A percentile compares a stretch with the other conserved stretches of the same genome.
These are phyloP conservation scores for Hozukius guyotensis DNA, from an alignment of 2,797 vertebrate species.

Conservation along the genomic window DNA sequence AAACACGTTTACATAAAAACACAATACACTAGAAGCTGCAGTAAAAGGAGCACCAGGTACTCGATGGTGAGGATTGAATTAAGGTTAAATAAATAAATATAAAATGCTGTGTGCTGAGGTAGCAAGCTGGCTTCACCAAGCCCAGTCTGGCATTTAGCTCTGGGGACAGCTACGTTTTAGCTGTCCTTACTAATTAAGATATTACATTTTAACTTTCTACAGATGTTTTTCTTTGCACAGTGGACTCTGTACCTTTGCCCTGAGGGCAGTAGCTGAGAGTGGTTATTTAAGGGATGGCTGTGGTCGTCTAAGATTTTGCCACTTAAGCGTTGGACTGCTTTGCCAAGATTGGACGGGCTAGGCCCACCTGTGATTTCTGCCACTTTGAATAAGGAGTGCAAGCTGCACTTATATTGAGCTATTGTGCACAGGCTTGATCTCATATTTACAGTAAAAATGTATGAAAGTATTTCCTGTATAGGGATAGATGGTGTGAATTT, in stretches of 20 bases:
- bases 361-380: too few species aligned
- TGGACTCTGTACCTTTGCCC: neutral
- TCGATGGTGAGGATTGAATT: too few species aligned
- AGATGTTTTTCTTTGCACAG: neutral
- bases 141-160: too few species aligned
- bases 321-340: neutral
- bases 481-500: neutral
- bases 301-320: neutral
- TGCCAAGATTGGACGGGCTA: neutral
- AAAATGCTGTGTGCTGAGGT: too few species aligned
- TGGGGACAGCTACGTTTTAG: too few species aligned
- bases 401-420: neutral
- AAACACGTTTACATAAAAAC: too few species aligned
- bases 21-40: too few species aligned
- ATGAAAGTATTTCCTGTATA: neutral
- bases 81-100: too few species aligned
- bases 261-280: neutral
- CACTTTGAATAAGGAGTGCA: neutral
- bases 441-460: neutral
- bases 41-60: too few species aligned
- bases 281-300: neutral
- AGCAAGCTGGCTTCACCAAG: too few species aligned
- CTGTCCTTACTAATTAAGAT: too few species aligned
- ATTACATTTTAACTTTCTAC: too few species aligned
- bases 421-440: neutral